A percentile compares a stretch with the other conserved stretches of the same genome.
Evolutionary conservation across 2,797 vertebrate species (phyloP).

Genomic region (Anguilla anguilla): DNA sequence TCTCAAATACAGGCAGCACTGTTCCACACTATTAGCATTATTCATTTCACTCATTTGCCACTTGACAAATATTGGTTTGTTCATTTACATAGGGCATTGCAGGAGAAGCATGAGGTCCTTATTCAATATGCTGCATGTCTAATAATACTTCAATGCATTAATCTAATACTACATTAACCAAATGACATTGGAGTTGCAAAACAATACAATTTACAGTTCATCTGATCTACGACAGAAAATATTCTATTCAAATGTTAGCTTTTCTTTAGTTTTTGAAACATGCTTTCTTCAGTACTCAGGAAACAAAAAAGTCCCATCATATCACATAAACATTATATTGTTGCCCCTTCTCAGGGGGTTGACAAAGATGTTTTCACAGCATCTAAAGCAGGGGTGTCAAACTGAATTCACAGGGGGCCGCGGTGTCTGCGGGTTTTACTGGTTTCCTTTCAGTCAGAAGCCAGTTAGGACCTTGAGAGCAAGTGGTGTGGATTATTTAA

Average conservation of each 20-base stretch:
- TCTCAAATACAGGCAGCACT: neutral
- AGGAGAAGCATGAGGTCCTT: neutral
- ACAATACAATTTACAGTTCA: constrained; percentile 39
- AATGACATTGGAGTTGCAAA: constrained; percentile 48
- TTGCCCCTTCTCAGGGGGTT: neutral
- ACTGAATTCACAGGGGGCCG: neutral
- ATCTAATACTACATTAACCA: constrained; percentile 42
- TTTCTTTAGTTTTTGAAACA: neutral
- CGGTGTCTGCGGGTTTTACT: neutral
- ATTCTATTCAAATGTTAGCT: constrained; percentile 46
- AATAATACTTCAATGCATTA: constrained; percentile 29
- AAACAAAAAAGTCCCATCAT: neutral
- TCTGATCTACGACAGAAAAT: constrained; percentile 30
- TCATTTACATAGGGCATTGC: neutral
- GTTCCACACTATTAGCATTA: neutral
- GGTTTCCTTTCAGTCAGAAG: neutral
- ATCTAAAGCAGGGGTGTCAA: neutral
- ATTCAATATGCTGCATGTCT: neutral
- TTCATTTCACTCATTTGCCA: neutral
- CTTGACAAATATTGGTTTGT: neutral
- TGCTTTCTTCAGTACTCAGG: neutral
- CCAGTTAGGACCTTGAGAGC: neutral
- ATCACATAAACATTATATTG: neutral
- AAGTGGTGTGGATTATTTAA: neutral
- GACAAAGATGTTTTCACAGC: neutral